Percentiles rank a stretch among this genome's conserved stretches.
phyloP scores from a whole-genome alignment of 2,888 invertebrate genomes.

The Erpobdella octoculata region DNA sequence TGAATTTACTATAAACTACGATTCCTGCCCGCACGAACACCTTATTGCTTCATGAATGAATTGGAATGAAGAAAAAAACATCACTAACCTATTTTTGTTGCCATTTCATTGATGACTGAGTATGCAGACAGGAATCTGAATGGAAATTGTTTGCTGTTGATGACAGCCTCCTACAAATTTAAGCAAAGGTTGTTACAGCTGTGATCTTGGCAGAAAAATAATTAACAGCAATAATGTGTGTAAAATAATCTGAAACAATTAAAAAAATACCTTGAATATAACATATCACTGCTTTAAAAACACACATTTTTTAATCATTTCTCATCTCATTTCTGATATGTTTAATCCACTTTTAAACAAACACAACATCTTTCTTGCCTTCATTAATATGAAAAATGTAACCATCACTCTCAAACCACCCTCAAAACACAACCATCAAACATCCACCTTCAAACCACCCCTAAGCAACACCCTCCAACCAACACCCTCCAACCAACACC shows the following conservation, averaged over 20 bases:
- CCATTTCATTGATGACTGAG: conserved; percentile 47
- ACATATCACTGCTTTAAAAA: not conserved
- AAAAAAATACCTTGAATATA: not conserved
- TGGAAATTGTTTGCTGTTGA: conserved; percentile 53
- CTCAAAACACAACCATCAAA: not conserved
- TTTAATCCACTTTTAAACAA: not conserved
- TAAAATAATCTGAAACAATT: not conserved
- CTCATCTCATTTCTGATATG: not conserved
- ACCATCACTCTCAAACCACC: not conserved
- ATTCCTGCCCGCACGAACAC: no score
- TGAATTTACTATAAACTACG: no score
- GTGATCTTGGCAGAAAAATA: not conserved
- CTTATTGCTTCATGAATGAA: no score
- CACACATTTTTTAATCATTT: not conserved
- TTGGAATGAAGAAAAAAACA: not conserved
- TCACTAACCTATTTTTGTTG: conserved; percentile 44
- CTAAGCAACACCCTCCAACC: not conserved
- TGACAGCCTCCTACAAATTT: conserved; percentile 46
- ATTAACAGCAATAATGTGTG: not conserved
- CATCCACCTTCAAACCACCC: not conserved
- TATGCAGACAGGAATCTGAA: conserved; percentile 54
- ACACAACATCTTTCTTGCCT: not conserved
- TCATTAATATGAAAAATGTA: not conserved
- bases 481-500: conserved; percentile 15
- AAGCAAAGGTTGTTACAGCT: not conserved